A percentile compares a stretch with the other conserved stretches of the same genome.
Conservation (phyloP, 2,888 invertebrate species). For the Macaria liturata region DNA sequence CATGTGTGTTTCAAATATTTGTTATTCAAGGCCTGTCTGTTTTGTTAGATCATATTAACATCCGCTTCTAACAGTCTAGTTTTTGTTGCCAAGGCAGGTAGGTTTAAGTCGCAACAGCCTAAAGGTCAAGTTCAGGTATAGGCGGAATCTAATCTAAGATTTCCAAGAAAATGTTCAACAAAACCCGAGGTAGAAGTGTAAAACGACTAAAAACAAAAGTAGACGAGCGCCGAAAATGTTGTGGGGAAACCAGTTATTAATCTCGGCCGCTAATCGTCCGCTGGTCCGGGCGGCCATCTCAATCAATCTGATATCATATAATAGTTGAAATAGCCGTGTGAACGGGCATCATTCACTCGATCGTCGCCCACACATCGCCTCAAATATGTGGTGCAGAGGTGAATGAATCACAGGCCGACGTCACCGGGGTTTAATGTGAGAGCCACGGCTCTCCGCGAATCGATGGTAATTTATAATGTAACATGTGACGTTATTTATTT, state of each 20-base stretch:
- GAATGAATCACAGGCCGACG: slow-evolving; percentile 50
- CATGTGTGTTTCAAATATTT: too few relatives aligned
- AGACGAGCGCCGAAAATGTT: slow-evolving; percentile 15
- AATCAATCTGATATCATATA: slow-evolving; percentile 59
- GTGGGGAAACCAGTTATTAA: slow-evolving; percentile 42
- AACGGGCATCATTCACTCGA: slow-evolving; percentile 61
- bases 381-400: slow-evolving; percentile 45
- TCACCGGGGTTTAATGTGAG: slow-evolving; percentile 30
- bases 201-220: not conserved
- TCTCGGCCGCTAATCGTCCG: slow-evolving; percentile 42
- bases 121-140: slow-evolving; percentile 18
- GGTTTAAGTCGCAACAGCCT: not conserved
- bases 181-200: slow-evolving; percentile 5
- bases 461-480: slow-evolving; percentile 9
- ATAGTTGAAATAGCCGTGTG: slow-evolving; percentile 63
- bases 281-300: slow-evolving; percentile 48
- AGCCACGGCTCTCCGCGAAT: slow-evolving; percentile 6
- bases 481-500: not conserved
- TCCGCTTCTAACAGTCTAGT: not conserved
- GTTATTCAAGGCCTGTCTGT: too few relatives aligned
- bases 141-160: slow-evolving; percentile 13
- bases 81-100: slow-evolving; percentile 1
- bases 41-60: too few relatives aligned
- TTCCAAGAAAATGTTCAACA: slow-evolving; percentile 7
- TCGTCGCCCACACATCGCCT: slow-evolving; percentile 55